phyloP scores from a whole-genome alignment of 1,140 invertebrate species.

The Homalodisca vitripennis region DNA sequence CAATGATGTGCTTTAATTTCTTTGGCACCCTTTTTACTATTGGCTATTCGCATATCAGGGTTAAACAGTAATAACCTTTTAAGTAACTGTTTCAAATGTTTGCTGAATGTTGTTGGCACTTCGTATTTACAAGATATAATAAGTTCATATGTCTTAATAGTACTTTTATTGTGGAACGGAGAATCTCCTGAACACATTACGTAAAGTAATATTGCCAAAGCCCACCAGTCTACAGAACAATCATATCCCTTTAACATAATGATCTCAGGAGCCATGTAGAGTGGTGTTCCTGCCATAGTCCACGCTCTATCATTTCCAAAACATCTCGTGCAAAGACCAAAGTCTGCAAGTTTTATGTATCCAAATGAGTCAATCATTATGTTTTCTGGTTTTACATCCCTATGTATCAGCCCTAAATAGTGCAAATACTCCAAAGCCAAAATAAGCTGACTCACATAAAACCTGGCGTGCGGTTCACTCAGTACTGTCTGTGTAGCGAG shows the following conservation, averaged over 20 bases:
- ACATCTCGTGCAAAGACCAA: constrained; percentile 39
- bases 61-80: constrained; percentile 83
- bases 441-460: constrained; percentile 92
- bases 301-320: constrained; percentile 60
- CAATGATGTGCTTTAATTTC: constrained; percentile 63
- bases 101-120: constrained; percentile 64
- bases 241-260: constrained; percentile 95
- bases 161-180: constrained; percentile 80
- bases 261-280: constrained; percentile 94
- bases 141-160: constrained; percentile 89
- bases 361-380: constrained; percentile 82
- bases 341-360: constrained; percentile 54
- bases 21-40: constrained; percentile 69
- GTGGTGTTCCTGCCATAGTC: constrained; percentile 94
- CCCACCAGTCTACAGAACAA: constrained; percentile 97
- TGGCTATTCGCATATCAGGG: constrained; percentile 86
- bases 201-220: constrained; percentile 83
- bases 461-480: constrained; percentile 78
- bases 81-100: constrained; percentile 85
- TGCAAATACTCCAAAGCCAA: constrained; percentile 94
- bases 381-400: constrained; percentile 97
- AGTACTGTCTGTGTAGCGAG: constrained; percentile 70
- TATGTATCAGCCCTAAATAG: constrained; percentile 83
- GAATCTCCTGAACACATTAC: constrained; percentile 82
- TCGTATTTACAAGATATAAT: constrained; percentile 75